Evolutionary conservation across 2,797 vertebrate genomes (phyloP), one percentile per base, ranked within the genome.

Genomic region (Steatocranus sp.): DNA sequence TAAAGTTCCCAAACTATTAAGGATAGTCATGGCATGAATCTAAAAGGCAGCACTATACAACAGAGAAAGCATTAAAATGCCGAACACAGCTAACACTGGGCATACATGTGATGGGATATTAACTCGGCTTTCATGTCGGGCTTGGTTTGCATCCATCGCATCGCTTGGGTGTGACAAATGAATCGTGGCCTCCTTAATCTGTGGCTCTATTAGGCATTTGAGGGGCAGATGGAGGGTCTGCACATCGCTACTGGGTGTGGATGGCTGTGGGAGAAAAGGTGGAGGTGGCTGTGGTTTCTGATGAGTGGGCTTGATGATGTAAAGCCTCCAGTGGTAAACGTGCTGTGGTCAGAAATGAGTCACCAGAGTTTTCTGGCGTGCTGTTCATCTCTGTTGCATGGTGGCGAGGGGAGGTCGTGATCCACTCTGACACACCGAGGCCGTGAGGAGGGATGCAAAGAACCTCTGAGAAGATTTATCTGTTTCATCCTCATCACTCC

Each of bases 1-100:
- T n/a, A n/a, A n/a, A n/a, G n/a, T n/a, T n/a, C n/a, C n/a, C n/a
- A n/a, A n/a, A n/a, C n/a, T n/a, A n/a, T n/a, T n/a, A n/a, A n/a
- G n/a, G n/a, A n/a, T n/a, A n/a, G n/a, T n/a, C n/a, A n/a, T n/a
- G 56, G 32, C 0, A 0, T 36, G 17, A 20, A 20, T 17, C 32
- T 61, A 12, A 17, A 61, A n/a, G 10, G 1, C 1, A n/a, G 18
- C 2, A 36, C 6, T 2, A 36, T 9, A 0, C 32, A 36, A 8
- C 56, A 61, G 7, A 0, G 11, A 36, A 12, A 61, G 61, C n/a
- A 38, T 66, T 0, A 66, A 23, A 38, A 14, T 1, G 0, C 5
- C 61, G 25, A 41, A 66, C 36, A 25, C 61, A 66, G 12, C 23
- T 41, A 66, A 66, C 36, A 0, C 36, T 41, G n/a, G n/a, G 9